Conservation (phyloP, 2,797 vertebrate genomes). For the Sebastes oblongus region DNA sequence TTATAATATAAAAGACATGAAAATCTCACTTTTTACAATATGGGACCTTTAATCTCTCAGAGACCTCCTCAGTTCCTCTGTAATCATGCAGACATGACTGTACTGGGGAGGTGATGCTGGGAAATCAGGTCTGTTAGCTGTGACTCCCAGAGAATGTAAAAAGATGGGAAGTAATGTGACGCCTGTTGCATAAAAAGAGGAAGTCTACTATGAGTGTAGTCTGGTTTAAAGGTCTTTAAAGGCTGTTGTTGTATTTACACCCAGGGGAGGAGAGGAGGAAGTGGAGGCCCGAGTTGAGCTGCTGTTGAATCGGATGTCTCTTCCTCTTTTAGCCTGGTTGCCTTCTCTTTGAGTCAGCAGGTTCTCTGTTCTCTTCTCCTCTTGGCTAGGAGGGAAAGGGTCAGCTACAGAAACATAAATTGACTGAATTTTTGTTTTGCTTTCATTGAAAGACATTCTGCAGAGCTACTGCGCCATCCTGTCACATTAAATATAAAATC, state of each 20-base stretch:
- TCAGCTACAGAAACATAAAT: neutral
- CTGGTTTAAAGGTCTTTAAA: conserved; percentile 43
- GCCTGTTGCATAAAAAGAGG: conserved; percentile 31
- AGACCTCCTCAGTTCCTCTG: neutral
- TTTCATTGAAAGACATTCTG: neutral
- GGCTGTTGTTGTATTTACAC: conserved; percentile 25
- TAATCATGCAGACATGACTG: neutral
- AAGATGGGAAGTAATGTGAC: neutral
- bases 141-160: conserved; percentile 2
- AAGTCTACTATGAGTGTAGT: conserved; percentile 38
- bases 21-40: no score
- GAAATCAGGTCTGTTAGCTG: neutral
- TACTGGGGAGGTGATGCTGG: neutral
- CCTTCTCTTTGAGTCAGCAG: conserved; percentile 21
- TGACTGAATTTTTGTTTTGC: neutral
- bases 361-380: neutral
- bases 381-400: neutral
- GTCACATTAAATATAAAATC: neutral
- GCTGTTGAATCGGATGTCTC: conserved; percentile 6
- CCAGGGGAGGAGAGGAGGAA: conserved; percentile 25
- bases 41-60: neutral
- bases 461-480: neutral
- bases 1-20: neutral
- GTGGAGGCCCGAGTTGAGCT: conserved; percentile 4
- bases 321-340: conserved; percentile 34